Conservation (phyloP, 2,797 vertebrate species). For the Cyprinodon diabolis region DNA sequence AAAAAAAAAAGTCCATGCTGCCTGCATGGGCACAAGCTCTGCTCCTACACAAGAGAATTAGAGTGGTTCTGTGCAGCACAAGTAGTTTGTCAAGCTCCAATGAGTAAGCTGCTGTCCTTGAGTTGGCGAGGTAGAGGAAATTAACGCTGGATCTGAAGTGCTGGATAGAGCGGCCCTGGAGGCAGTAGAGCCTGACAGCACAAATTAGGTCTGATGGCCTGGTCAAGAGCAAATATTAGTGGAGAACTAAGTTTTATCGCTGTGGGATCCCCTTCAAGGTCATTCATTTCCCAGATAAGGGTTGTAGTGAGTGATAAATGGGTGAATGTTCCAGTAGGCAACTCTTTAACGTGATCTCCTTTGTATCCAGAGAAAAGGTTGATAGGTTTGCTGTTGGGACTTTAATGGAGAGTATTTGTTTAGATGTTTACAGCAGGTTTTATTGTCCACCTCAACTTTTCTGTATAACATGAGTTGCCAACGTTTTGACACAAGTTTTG, state of each 20-base stretch:
- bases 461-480: neutral
- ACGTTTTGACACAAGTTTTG: neutral
- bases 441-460: neutral
- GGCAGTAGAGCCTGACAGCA: constrained; percentile 61
- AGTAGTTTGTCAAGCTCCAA: constrained; percentile 42
- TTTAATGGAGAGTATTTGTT: constrained; percentile 15
- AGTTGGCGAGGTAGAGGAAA: constrained; percentile 55
- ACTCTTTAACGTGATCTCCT: constrained; percentile 19
- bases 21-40: constrained; percentile 24
- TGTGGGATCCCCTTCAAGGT: constrained; percentile 42
- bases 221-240: constrained; percentile 49
- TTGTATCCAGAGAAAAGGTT: constrained; percentile 7
- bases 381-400: constrained; percentile 1
- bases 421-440: neutral
- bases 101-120: constrained; percentile 57
- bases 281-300: constrained; percentile 15
- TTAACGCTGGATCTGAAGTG: constrained; percentile 56
- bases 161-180: constrained; percentile 45
- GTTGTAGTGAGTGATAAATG: constrained; percentile 42
- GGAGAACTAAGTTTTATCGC: constrained; percentile 36
- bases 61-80: constrained; percentile 31
- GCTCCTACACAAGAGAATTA: constrained; percentile 33
- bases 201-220: constrained; percentile 62
- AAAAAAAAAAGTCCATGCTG: neutral
- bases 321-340: constrained; percentile 29